Evolutionary conservation across 2,113 vertebrate genomes (phyloP), one percentile per base, ranked within the genome.

Genomic region (Platichthys stellatus): DNA sequence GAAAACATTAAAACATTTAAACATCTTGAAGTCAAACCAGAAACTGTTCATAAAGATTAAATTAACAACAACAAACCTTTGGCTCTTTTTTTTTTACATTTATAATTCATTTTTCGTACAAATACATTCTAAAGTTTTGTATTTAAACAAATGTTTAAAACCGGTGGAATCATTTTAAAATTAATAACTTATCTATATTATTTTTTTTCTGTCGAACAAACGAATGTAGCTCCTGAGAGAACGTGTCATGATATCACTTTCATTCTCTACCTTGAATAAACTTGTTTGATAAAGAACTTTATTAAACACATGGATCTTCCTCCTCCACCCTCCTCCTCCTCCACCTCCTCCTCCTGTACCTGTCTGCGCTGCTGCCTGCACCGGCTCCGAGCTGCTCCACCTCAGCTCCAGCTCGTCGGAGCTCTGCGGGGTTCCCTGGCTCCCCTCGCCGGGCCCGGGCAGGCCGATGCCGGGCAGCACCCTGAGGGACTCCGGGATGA

Each of bases 401-500:
- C 93, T 83, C 84, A 93, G 77, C 74, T 93, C 91, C 77, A 91
- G 63, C 70, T 91, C 91, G 80, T 82, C 92, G 0, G 80, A 73
- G 62, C 84, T 81, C 57, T 35, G 23, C 74, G 74, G 70, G 80
- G 43, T 86, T 61, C 68, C 86, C 63, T 78, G 88, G 88, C 13
- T 84, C 67, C 74, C 88, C 61, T 93, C 88, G 9, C 72, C 80
- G 9, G 88, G 40, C 5, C 70, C 86, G 5, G 85, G 4, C 2
- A 93, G 67, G 47, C 92, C 87, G 9, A 95, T 92, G 14, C 93
- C 95, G 0, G 96, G 96, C 66, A 97, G 88, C 15, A 95, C 91
- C 60, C 97, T 89, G 72, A 98, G 93, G 0, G 96, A 93, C 92
- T 98, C 97, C 2, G 97, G 97, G 74, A 98, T 95, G 65, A 98